Evolutionary conservation across 2,797 vertebrate genomes (phyloP).

Genomic region (Siniperca obscura): DNA sequence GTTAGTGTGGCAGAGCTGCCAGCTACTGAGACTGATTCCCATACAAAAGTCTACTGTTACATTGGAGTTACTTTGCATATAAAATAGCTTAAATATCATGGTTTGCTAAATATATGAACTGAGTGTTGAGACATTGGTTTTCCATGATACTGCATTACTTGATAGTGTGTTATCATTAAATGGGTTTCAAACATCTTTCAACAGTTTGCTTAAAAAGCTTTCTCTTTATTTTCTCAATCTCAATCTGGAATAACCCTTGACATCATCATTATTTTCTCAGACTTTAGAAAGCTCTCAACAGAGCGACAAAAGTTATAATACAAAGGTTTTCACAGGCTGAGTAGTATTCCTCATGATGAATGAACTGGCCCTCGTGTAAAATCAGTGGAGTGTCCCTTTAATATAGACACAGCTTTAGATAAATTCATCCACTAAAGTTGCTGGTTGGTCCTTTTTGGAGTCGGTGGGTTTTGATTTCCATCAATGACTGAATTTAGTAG

Average conservation of each 20-base stretch:
- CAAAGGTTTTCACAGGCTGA: not conserved
- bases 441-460: not conserved
- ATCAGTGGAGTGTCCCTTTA: not conserved
- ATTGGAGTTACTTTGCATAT: slow-evolving; percentile 28
- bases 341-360: not conserved
- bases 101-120: slow-evolving; percentile 26
- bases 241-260: not conserved
- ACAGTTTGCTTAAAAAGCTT: not conserved
- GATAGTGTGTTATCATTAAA: not conserved
- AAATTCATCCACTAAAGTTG: not conserved
- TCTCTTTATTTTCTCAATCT: not conserved
- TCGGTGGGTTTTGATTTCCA: not conserved
- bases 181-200: not conserved
- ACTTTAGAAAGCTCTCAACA: not conserved
- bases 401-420: not conserved
- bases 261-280: not conserved
- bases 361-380: not conserved
- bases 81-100: slow-evolving; percentile 8
- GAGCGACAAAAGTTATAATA: not conserved
- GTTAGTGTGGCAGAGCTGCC: slow-evolving; percentile 66
- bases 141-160: not conserved
- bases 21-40: slow-evolving; percentile 59
- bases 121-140: slow-evolving; percentile 27
- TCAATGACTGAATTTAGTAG: not conserved
- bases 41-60: slow-evolving; percentile 30